A percentile compares a stretch with the other conserved stretches of the same genome.
Conservation (phyloP, 2,113 vertebrate species). For the Diadophis punctatus region DNA sequence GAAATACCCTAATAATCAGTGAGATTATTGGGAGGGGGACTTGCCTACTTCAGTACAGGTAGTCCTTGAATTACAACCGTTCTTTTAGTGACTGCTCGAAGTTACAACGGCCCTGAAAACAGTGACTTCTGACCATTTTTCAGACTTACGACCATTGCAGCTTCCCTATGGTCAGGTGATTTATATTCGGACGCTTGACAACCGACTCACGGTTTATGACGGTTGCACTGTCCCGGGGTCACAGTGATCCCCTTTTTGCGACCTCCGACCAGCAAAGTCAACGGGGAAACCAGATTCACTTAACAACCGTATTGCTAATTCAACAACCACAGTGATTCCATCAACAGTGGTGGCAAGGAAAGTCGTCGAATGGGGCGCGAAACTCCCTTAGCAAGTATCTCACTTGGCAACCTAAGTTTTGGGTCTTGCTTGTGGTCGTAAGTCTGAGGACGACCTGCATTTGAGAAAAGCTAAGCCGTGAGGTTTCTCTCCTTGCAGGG, state of each 20-base stretch:
- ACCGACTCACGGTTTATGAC: no score
- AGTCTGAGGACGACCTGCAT: not conserved
- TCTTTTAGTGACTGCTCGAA: not conserved
- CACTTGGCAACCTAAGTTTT: not conserved
- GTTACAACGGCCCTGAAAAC: not conserved
- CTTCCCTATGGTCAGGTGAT: no score
- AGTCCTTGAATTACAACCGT: not conserved
- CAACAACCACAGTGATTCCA: not conserved
- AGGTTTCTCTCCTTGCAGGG: conserved; percentile 44
- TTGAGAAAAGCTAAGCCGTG: conserved; percentile 73
- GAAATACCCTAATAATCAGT: conserved; percentile 77
- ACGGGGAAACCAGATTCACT: not conserved
- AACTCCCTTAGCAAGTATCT: not conserved
- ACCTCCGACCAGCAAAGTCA: not conserved
- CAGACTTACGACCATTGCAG: no score
- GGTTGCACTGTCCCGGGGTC: no score
- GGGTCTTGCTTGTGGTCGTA: not conserved
- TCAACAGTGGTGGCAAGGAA: not conserved
- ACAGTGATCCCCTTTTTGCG: not conserved
- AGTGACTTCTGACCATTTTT: not conserved
- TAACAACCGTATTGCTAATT: not conserved
- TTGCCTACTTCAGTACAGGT: conserved; percentile 62
- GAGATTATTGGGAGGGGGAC: conserved; percentile 72
- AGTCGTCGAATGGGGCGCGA: not conserved
- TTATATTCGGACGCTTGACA: no score